Evolutionary conservation across 2,888 invertebrate genomes (phyloP), one percentile per base, ranked within the genome.

Genomic region (Pachliopta kotzebuea): DNA sequence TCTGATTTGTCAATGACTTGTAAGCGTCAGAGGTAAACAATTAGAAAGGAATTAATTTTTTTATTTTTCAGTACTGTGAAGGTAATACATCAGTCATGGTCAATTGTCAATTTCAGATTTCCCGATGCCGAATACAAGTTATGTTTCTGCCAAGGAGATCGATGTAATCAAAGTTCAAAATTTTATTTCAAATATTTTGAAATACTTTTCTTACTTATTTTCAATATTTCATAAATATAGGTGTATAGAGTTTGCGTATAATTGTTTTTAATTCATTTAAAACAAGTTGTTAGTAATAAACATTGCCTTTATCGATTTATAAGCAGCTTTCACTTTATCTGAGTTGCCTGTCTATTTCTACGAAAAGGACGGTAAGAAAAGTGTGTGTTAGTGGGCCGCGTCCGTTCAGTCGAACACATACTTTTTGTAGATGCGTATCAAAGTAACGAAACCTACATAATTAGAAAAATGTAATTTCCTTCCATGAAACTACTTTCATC

Each of bases 291-390:
- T 52, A 74, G 83, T 84, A 85, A 85, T 85, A 86, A 84, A 88
- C 84, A 85, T 70, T 81, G 81, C 82, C 82, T 85, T 85, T 87
- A 86, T 86, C 81, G 82, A 81, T 83, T 85, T 85, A 83, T 87
- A 84, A 82, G 80, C 84, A 79, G 89, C 89, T 90, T 90, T 90
- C 90, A 89, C 90, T 90, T 87, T 84, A 84, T 86, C 86, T 81
- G 80, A 84, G 85, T 80, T 84, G 84, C 79, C 84, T 83, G 79
- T 88, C 78, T 88, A 84, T 88, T 88, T 91, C 90, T 85, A 81
- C 85, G 90, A 90, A 90, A 88, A 89, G 86, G 87, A 86, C 83
- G 82, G 87, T 83, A 90, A 90, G 88, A 90, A 91, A 76, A 83
- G 85, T 85, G 82, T 86, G 83, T 90, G 90, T 90, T 79, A 91